phyloP scores from a whole-genome alignment of 2,797 vertebrate genomes.

The Gallinago stenura region DNA sequence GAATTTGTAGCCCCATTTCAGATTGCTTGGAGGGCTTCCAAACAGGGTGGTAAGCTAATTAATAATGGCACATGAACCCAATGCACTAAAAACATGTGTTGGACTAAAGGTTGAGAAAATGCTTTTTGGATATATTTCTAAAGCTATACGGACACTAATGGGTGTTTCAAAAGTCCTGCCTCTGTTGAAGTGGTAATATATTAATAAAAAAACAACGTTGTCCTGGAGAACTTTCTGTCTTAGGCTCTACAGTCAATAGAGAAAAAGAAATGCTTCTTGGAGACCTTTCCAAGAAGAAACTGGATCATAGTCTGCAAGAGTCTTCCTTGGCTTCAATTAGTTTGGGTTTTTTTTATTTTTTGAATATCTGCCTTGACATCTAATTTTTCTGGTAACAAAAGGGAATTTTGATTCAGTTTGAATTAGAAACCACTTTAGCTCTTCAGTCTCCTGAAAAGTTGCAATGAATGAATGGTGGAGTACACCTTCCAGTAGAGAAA shows the following conservation, averaged over 20 bases:
- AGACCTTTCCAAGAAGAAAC: not conserved
- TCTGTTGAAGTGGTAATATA: not conserved
- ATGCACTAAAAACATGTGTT: not conserved
- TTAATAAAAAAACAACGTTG: not conserved
- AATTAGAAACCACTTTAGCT: not conserved
- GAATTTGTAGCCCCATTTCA: constrained; percentile 6
- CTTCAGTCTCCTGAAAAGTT: not conserved
- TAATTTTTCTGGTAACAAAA: not conserved
- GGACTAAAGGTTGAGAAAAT: not conserved
- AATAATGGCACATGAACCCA: not conserved
- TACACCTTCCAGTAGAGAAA: not conserved
- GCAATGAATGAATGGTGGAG: not conserved
- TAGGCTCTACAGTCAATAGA: not conserved
- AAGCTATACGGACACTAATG: not conserved
- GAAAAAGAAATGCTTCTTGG: not conserved
- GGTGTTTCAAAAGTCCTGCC: not conserved
- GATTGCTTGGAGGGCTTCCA: constrained; percentile 28
- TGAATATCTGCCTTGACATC: not conserved
- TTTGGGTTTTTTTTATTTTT: not conserved
- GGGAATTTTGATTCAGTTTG: not conserved
- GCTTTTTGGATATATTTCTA: not conserved
- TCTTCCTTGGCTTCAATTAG: not conserved
- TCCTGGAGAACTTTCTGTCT: not conserved
- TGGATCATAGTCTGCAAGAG: not conserved
- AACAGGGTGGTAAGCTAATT: not conserved